Evolutionary conservation across 2,113 vertebrate genomes (phyloP).

Genomic region (Oceanites oceanicus): DNA sequence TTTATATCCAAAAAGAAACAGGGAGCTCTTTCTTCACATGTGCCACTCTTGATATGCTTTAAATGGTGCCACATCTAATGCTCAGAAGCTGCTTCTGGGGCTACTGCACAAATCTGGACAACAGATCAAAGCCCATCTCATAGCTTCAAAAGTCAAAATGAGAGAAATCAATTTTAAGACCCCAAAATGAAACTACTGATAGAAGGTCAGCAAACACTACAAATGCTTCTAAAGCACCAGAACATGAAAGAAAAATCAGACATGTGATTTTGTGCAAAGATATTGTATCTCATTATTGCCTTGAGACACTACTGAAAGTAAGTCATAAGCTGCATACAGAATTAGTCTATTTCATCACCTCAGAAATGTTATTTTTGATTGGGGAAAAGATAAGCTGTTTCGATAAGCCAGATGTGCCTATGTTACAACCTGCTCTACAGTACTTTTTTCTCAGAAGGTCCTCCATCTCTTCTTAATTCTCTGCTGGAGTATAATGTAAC

Average conservation of each 20-base stretch:
- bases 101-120: constrained; percentile 27
- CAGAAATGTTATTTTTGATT: constrained; percentile 19
- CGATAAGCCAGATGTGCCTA: background rate
- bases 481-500: background rate
- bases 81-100: constrained; percentile 1
- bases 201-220: constrained; percentile 37
- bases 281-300: background rate
- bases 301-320: background rate
- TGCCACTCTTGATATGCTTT: constrained; percentile 9
- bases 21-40: background rate
- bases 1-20: constrained; percentile 6
- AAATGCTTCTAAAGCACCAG: constrained; percentile 24
- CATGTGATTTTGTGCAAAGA: constrained; percentile 35
- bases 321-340: background rate
- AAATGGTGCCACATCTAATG: background rate
- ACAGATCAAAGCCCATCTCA: constrained; percentile 41
- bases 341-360: background rate
- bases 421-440: background rate
- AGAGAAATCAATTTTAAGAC: constrained; percentile 28
- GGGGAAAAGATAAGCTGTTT: background rate
- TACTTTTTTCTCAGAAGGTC: background rate
- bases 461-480: background rate
- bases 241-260: constrained; percentile 45
- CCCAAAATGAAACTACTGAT: constrained; percentile 26
- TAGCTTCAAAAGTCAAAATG: constrained; percentile 45